These are phyloP conservation scores for Ganaspis brasiliensis DNA, from an alignment of 2,888 invertebrate species.

Conservation along the genomic window DNA sequence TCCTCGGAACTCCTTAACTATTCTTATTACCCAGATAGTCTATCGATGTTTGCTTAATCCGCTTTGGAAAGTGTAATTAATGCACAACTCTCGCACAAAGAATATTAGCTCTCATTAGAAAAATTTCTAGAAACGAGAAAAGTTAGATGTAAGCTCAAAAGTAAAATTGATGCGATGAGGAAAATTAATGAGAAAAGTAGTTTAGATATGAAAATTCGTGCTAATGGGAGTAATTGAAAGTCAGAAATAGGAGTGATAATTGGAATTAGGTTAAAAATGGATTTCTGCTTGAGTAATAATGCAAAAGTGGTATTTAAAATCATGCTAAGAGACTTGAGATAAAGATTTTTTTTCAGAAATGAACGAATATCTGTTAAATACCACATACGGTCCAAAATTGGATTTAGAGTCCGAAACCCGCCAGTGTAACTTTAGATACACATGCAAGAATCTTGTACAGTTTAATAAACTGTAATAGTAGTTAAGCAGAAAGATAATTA, in stretches of 20 bases:
- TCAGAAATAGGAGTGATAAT: not conserved
- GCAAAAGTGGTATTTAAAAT: too few relatives aligned
- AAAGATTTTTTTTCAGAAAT: too few relatives aligned
- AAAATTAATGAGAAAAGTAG: conserved; percentile 3
- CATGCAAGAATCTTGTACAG: not conserved
- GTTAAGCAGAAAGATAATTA: conserved; percentile 26
- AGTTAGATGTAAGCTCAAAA: not conserved
- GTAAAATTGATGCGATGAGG: not conserved
- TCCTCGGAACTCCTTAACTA: not conserved
- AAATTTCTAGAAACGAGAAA: not conserved
- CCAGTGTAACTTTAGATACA: not conserved
- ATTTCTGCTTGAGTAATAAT: too few relatives aligned
- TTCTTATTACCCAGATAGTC: not conserved
- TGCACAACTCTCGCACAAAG: not conserved
- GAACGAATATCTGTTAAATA: too few relatives aligned
- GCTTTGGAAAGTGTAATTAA: not conserved
- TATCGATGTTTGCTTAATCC: not conserved
- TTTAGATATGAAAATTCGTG: not conserved
- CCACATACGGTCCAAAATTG: too few relatives aligned
- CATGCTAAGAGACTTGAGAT: too few relatives aligned
- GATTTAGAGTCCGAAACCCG: not conserved
- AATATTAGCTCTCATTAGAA: conserved; percentile 9
- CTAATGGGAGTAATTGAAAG: not conserved
- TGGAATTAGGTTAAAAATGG: too few relatives aligned
- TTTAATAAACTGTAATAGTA: conserved; percentile 6